A percentile compares a stretch with the other conserved stretches of the same genome.
Conservation (phyloP, 2,113 vertebrate genomes). For the Poeciliopsis retropinna region DNA sequence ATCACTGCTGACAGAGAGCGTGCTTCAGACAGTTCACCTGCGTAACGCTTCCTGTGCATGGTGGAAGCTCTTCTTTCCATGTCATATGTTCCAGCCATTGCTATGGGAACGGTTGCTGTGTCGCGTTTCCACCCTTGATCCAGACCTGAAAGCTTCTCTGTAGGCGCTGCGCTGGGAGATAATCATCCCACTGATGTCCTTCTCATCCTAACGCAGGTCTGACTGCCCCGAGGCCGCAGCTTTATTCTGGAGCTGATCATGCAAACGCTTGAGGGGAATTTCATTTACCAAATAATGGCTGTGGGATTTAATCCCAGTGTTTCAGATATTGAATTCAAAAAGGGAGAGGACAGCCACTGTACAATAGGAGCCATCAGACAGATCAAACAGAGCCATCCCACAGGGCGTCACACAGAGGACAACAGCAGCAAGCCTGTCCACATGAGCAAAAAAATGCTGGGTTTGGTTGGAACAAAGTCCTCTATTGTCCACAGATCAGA, state of each 20-base stretch:
- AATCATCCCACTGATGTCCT: conserved; percentile 50
- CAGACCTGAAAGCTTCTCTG: conserved; percentile 45
- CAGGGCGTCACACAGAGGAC: conserved; percentile 56
- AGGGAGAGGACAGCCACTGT: conserved; percentile 22
- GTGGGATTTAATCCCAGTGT: conserved; percentile 59
- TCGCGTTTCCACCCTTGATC: conserved; percentile 40
- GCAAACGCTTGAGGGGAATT: conserved; percentile 30
- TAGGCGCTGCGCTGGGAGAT: conserved; percentile 31
- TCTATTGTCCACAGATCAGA: conserved; percentile 44
- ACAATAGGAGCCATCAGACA: conserved; percentile 67
- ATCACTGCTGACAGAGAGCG: not conserved
- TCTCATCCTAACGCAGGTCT: conserved; percentile 32
- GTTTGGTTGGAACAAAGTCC: conserved; percentile 63
- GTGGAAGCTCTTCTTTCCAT: conserved; percentile 22
- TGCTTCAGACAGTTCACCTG: conserved; percentile 24
- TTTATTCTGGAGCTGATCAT: conserved; percentile 37
- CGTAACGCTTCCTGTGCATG: conserved; percentile 10
- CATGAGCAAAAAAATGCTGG: conserved; percentile 46
- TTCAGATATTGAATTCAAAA: conserved; percentile 53
- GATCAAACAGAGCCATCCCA: conserved; percentile 64
- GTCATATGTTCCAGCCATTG: conserved; percentile 50
- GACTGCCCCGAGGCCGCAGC: conserved; percentile 2
- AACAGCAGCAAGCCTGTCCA: conserved; percentile 60
- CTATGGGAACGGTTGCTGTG: conserved; percentile 66
- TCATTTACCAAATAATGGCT: conserved; percentile 63